Percentiles rank a stretch among this genome's conserved stretches.
Evolutionary conservation across 2,888 invertebrate genomes (phyloP).

Genomic region (Quadriops clusia): DNA sequence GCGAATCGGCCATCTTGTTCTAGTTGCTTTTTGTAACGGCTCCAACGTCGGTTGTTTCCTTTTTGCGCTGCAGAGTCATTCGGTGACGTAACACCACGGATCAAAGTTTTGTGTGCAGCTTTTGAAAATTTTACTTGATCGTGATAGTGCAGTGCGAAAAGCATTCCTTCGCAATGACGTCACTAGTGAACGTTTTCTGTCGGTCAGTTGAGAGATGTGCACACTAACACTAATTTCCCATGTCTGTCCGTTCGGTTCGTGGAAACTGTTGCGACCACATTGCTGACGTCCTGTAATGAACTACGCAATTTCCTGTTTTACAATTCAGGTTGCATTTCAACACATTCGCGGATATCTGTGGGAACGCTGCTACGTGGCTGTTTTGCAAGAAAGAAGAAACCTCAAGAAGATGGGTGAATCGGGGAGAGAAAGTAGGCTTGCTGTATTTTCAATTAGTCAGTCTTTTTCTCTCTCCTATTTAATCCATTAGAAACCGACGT

Average conservation of each 20-base stretch:
- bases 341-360: slow-evolving; percentile 7
- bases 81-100: slow-evolving; percentile 11
- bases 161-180: no score
- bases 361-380: slow-evolving; percentile 2
- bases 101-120: not conserved
- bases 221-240: no score
- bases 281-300: slow-evolving; percentile 14
- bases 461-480: slow-evolving; percentile 71
- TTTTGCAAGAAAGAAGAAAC: slow-evolving; percentile 12
- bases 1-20: slow-evolving; percentile 23
- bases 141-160: no score
- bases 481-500: slow-evolving; percentile 21
- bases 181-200: no score
- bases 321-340: slow-evolving; percentile 11
- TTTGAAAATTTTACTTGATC: slow-evolving; percentile 2
- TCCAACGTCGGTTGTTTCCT: slow-evolving; percentile 12
- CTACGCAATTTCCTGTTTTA: slow-evolving; percentile 18
- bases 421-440: slow-evolving; percentile 55
- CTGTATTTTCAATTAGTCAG: slow-evolving; percentile 53
- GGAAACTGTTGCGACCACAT: no score
- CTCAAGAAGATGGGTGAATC: slow-evolving; percentile 34
- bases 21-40: slow-evolving; percentile 14
- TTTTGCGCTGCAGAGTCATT: slow-evolving; percentile 9
- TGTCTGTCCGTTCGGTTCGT: no score
- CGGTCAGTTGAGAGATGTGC: no score